Percentiles rank a stretch among this genome's conserved stretches.
These are phyloP conservation scores for Brachypodius melanocephalos DNA, from an alignment of 2,113 vertebrate genomes.

Conservation along the genomic window DNA sequence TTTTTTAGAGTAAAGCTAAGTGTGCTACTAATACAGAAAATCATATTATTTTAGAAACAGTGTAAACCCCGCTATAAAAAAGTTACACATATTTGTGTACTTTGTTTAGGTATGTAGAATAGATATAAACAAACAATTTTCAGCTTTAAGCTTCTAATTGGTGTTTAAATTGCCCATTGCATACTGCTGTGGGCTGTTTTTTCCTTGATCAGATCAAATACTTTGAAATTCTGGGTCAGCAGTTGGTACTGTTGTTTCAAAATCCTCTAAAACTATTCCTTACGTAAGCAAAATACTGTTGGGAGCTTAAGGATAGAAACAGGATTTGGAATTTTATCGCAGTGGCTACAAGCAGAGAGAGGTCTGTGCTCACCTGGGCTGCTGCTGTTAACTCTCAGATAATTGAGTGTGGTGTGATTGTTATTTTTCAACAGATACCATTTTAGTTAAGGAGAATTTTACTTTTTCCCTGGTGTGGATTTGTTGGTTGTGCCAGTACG, in stretches of 20 bases:
- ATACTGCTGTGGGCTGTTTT: background rate
- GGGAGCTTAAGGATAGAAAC: background rate
- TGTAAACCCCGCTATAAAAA: background rate
- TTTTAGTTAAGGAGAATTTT: background rate
- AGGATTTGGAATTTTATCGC: background rate
- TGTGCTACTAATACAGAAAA: background rate
- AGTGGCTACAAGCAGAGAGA: background rate
- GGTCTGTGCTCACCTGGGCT: background rate
- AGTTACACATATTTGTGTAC: background rate
- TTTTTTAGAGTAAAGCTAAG: background rate
- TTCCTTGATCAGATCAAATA: background rate
- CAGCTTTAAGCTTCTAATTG: background rate
- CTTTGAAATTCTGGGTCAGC: background rate
- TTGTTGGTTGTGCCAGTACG: background rate
- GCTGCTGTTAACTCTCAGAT: background rate
- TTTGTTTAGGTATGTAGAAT: background rate
- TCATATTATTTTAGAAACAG: background rate
- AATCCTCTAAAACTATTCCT: background rate
- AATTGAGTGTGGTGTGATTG: too few relatives aligned
- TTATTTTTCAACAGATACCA: background rate
- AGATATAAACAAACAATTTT: background rate
- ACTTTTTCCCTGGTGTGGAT: accelerated
- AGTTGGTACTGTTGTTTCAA: background rate
- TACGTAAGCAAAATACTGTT: background rate
- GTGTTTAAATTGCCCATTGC: background rate